Percentiles rank a stretch among this genome's conserved stretches.
Evolutionary conservation across 1,140 invertebrate species (phyloP).

Genomic region (Wiebesia pumilae): DNA sequence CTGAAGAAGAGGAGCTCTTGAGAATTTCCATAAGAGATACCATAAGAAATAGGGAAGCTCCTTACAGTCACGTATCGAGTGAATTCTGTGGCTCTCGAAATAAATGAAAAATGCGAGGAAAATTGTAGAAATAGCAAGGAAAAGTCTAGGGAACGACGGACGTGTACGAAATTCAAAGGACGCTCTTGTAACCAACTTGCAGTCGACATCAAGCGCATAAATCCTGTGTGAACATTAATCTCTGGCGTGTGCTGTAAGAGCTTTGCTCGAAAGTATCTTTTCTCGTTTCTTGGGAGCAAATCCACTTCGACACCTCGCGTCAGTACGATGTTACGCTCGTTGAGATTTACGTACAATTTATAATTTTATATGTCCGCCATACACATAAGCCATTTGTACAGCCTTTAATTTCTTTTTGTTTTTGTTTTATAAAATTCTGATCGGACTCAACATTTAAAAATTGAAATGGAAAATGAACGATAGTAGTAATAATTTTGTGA

Average conservation of each 20-base stretch:
- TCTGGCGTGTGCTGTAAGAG: not conserved
- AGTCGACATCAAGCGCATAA: slow-evolving; percentile 5
- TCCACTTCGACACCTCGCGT: not conserved
- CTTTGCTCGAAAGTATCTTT: not conserved
- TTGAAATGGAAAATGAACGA: not conserved
- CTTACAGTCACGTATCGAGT: no score
- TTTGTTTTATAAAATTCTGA: not conserved
- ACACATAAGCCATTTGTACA: no score
- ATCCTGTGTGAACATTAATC: slow-evolving; percentile 21
- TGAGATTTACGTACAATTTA: not conserved
- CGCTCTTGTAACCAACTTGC: not conserved
- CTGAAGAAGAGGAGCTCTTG: no score
- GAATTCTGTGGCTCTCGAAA: no score
- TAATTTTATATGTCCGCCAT: not conserved
- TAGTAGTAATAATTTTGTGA: not conserved
- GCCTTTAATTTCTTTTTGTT: not conserved
- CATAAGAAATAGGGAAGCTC: no score
- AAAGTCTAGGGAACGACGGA: no score
- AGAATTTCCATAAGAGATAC: no score
- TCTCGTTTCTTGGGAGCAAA: not conserved
- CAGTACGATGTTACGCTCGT: no score
- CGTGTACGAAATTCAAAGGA: no score
- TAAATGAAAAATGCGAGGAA: no score
- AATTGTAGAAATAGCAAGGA: no score
- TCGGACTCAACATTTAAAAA: not conserved